These are phyloP conservation scores for Thamnophis sirtalis DNA, from an alignment of 2,113 vertebrate genomes.

Conservation along the genomic window DNA sequence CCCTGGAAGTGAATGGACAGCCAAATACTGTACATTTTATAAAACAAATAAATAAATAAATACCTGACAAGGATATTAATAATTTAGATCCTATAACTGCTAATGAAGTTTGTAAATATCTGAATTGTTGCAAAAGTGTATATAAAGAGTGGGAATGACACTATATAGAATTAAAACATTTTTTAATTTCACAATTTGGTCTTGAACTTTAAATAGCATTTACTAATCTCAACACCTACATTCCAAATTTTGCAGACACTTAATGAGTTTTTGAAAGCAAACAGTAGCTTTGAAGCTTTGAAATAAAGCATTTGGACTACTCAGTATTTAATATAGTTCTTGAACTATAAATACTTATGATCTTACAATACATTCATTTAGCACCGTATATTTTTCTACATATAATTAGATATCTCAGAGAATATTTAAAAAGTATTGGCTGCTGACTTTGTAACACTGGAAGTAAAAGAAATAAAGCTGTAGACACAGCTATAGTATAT, in stretches of 20 bases:
- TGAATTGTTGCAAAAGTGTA: not conserved
- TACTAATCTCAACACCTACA: not conserved
- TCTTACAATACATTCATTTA: not conserved
- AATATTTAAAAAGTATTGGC: not conserved
- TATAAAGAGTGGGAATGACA: not conserved
- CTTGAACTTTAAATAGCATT: not conserved
- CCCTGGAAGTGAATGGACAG: too few species aligned
- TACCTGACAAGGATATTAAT: not conserved
- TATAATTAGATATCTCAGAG: not conserved
- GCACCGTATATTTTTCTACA: not conserved
- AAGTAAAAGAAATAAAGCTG: not conserved
- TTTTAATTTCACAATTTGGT: not conserved
- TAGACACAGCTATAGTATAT: not conserved
- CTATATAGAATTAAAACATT: not conserved
- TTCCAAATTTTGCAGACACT: not conserved
- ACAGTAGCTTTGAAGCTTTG: not conserved
- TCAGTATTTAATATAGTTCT: not conserved
- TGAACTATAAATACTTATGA: not conserved
- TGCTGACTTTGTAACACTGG: not conserved
- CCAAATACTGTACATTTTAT: not conserved
- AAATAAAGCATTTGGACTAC: not conserved
- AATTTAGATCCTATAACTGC: not conserved
- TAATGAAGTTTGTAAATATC: not conserved
- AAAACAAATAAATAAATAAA: not conserved
- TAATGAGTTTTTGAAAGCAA: not conserved